Conservation (phyloP, 2,888 invertebrate genomes). For the Tetragnatha montana region DNA sequence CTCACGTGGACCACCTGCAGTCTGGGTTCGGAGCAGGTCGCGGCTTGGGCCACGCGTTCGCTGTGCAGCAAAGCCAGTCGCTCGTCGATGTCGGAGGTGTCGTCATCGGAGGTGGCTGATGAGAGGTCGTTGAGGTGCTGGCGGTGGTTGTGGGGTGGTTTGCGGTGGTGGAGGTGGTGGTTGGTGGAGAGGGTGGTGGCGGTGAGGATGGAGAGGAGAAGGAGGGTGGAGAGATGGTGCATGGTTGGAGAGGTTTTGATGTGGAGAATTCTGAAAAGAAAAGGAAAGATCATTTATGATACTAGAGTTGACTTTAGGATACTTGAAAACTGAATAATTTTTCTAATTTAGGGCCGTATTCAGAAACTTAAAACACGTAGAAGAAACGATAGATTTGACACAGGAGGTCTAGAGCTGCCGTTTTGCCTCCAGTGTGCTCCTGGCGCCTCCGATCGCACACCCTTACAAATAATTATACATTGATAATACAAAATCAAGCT, state of each 20-base stretch:
- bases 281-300: neutral
- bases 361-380: no score
- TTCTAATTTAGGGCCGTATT: no score
- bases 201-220: neutral
- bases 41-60: constrained; percentile 78
- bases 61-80: constrained; percentile 75
- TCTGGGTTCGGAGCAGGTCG: constrained; percentile 74
- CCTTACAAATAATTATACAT: no score
- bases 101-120: no score
- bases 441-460: no score
- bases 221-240: neutral
- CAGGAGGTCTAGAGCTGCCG: no score
- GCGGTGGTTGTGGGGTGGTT: neutral
- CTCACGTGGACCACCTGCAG: constrained; percentile 64
- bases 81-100: neutral
- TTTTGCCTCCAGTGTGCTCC: no score
- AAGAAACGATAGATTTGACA: no score
- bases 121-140: neutral
- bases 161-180: neutral
- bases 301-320: no score
- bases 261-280: neutral
- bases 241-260: neutral
- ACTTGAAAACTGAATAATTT: neutral
- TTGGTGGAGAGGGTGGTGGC: neutral
- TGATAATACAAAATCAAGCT: no score